Percentiles rank a stretch among this genome's conserved stretches.
Conservation (phyloP, 2,113 vertebrate species). For the Oceanodroma tethys region DNA sequence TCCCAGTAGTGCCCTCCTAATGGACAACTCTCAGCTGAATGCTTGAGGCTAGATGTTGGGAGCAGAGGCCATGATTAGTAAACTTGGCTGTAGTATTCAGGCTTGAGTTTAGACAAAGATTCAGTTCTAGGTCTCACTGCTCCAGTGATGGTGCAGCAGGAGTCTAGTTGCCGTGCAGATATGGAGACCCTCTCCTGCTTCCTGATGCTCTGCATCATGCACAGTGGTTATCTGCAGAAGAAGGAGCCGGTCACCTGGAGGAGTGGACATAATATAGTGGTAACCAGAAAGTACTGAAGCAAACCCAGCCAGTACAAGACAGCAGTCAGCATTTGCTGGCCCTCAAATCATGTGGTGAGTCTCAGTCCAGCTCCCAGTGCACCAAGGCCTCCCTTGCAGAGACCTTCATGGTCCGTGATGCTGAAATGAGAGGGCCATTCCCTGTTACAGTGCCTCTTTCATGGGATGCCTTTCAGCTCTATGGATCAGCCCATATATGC, state of each 20-base stretch:
- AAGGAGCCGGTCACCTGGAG: fast-evolving
- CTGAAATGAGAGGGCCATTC: background rate
- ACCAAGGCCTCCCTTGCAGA: background rate
- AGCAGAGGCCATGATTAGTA: background rate
- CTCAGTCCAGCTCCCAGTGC: background rate
- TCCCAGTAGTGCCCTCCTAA: background rate
- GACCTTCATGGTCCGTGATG: background rate
- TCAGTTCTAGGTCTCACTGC: background rate
- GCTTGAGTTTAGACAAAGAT: background rate
- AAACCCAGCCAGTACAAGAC: background rate
- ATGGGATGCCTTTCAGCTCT: background rate
- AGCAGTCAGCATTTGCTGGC: background rate
- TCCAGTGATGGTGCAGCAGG: background rate
- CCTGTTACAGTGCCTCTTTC: background rate
- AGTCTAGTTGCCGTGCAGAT: background rate
- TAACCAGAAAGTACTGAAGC: background rate
- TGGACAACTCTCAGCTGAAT: background rate
- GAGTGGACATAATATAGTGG: background rate
- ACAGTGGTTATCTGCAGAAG: background rate
- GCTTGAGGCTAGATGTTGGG: background rate
- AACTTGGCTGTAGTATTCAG: background rate
- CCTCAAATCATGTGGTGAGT: background rate
- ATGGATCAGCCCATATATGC: background rate
- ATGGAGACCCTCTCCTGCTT: background rate
- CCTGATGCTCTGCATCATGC: background rate